These are phyloP conservation scores for Fringilla coelebs DNA, from an alignment of 2,797 vertebrate species.

Conservation along the genomic window DNA sequence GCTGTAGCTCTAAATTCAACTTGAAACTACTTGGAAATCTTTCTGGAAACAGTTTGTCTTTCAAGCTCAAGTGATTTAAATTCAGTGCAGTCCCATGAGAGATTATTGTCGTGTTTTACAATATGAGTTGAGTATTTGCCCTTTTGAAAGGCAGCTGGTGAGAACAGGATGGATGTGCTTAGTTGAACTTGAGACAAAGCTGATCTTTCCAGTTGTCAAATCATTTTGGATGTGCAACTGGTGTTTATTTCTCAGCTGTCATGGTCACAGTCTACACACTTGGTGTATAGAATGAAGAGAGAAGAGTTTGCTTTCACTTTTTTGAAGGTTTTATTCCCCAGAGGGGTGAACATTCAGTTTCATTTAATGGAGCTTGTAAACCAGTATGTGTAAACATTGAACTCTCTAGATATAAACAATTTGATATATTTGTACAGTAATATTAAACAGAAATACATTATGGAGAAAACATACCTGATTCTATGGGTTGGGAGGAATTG, in stretches of 20 bases:
- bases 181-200: neutral
- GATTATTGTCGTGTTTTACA: rapidly evolving
- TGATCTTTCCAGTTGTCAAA: neutral
- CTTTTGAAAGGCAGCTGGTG: neutral
- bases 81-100: neutral
- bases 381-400: neutral
- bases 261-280: neutral
- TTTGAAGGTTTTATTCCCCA: neutral
- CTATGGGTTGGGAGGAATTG: neutral
- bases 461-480: neutral
- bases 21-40: neutral
- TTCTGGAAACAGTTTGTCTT: neutral
- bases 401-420: neutral
- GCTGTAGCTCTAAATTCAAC: neutral
- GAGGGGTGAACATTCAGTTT: neutral
- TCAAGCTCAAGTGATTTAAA: neutral
- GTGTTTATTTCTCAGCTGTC: neutral
- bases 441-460: neutral
- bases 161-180: neutral
- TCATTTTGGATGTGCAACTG: neutral
- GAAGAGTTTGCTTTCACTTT: neutral
- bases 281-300: neutral
- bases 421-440: neutral
- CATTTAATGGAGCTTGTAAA: neutral
- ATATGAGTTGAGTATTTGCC: neutral